Evolutionary conservation across 2,113 vertebrate genomes (phyloP), one percentile per base, ranked within the genome.

Genomic region (Machaerirhynchus nigripectus): DNA sequence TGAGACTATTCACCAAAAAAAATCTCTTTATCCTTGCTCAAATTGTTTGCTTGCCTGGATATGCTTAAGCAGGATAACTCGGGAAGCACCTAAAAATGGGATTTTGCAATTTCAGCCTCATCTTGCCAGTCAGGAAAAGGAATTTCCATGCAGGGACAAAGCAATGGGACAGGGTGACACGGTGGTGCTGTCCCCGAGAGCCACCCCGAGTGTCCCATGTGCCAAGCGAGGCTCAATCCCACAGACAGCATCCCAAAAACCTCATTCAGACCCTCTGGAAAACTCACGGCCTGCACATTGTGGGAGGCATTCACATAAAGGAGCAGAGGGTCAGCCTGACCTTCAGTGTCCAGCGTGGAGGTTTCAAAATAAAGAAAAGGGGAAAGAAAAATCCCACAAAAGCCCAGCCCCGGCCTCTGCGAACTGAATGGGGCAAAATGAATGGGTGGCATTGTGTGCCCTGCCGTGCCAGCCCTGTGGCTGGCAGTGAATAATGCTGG

Each of bases 361-460:
- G 89, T 78, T 47, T 24, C 27, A 24, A 18, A n/a, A 70, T 39
- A 26, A 27, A 37, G 20, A 47, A 30, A 95, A 65, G 24, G 31
- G 6, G 4, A 37, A 71, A 55, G 49, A n/a, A 47, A 37, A 46
- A 65, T 17, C 52, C 77, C 50, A 90, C 17, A 33, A 95, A 93
- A 83, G 88, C 84, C 71, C 77, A 69, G 70, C 11, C 75, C 46
- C 47, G 93, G 78, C 90, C 90, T 93, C 75, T 74, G 89, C 15
- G 39, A 83, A 88, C 30, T 75, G 73, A 95, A 92, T 77, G 60
- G 94, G 70, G 35, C 37, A 70, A 74, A 47, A 96, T 97, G 97
- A 97, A 97, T 96, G 86, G 92, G 49, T 85, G 80, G 8, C 90
- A 92, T 94, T 97, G 95, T 97, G 90, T 88, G 22, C 39, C 76